phyloP scores from a whole-genome alignment of 2,113 vertebrate genomes.

The Micronycteris hirsuta region DNA sequence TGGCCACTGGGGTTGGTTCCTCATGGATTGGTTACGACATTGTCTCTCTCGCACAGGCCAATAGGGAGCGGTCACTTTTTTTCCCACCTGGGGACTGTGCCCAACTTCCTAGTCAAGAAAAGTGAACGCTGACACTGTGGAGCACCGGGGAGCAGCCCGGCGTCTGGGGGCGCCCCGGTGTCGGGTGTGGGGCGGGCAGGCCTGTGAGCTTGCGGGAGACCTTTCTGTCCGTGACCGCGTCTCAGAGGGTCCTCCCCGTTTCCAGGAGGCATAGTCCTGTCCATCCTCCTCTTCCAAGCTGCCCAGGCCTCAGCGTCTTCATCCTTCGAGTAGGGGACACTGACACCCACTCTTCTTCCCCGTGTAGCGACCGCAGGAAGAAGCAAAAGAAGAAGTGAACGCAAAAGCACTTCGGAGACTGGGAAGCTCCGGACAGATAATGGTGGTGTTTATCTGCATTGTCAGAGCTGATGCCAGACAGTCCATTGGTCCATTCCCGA shows the following conservation, averaged over 20 bases:
- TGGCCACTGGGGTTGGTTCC: neutral
- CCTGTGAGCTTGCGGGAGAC: neutral
- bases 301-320: neutral
- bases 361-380: neutral
- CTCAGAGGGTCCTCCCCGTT: neutral
- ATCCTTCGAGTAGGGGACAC: neutral
- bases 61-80: neutral
- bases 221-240: neutral
- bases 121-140: neutral
- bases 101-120: neutral
- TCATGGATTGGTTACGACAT: accelerated
- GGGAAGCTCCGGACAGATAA: neutral
- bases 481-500: neutral
- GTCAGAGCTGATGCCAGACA: neutral
- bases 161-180: neutral
- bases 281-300: neutral
- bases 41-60: neutral
- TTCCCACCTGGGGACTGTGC: neutral
- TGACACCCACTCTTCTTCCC: neutral
- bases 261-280: neutral
- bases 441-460: neutral
- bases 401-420: neutral
- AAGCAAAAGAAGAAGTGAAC: neutral
- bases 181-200: neutral
- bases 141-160: neutral